Base-by-base conservation (phyloP, 2,797 vertebrate species). In the Amblyopsis hoosieri region DNA sequence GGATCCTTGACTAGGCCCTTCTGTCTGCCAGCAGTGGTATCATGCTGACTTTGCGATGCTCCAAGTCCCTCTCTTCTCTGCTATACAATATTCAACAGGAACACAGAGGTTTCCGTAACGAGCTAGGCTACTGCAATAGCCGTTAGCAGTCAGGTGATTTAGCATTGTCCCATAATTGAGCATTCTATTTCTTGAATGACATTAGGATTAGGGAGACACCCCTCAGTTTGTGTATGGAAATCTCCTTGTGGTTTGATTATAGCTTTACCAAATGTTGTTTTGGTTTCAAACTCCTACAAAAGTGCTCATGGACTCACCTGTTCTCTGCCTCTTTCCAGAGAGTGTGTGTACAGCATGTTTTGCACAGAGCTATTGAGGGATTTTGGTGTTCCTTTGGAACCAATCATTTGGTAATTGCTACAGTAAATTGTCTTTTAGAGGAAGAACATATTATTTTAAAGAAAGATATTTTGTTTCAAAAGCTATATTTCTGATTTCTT, bases 401-500 rank as follows among this genome's bases (percentile, higher is more conserved):
- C 47, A 10, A 15, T 54, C 2, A 62, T 57, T 55, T 33, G 82
- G 70, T 74, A 75, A 81, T 76, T 78, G 71, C 23, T 29, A 29
- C 23, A 29, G 62, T 69, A 73, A 85, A 85, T 78, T 60, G 65
- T 13, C 62, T 76, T 52, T 79, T 75, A 70, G 54, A 58, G 68
- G 60, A 64, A 62, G 57, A 17, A 76, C 54, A 73, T 54, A 77
- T 79, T 62, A 78, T 75, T 80, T 76, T 66, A 62, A 76, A 77
- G 55, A 1, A 4, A 69, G 60, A 75, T 84, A 69, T 67, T 65
- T 68, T 60, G 3, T 60, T 74, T 64, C 68, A 66, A 57, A 45
- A 63, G 60, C 45, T 10, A 50, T 12, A 80, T 81, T 85, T 89
- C 80, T 71, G 65, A 75, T 62, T 33, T 53, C 67, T 66, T 67